Evolutionary conservation across 2,113 vertebrate genomes (phyloP), one percentile per base, ranked within the genome.

Genomic region (Pagrus major): DNA sequence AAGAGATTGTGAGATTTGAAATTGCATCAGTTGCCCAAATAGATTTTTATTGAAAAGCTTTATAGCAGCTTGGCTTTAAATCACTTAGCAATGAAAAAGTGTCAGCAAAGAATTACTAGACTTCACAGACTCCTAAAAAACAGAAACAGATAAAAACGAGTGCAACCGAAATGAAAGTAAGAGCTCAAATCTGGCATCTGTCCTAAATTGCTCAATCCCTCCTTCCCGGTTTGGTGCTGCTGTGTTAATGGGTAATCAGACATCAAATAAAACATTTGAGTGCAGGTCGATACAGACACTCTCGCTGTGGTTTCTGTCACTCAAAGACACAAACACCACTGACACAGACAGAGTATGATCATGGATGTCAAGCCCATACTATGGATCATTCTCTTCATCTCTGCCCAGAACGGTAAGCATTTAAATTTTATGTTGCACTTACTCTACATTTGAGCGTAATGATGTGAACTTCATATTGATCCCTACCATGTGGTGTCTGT

Each of bases 211-310:
- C 91, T 71, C 79, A 91, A 89, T 80, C 21, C 3, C 5, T 70
- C n/a, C 0, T 58, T 78, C 33, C 41, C n/a, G 1, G 21, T 85
- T 80, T 18, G 51, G 16, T 44, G 21, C 33, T n/a, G 61, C 71
- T 71, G 71, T 76, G 91, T 94, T 94, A 94, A 92, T 94, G 71
- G 84, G 71, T 94, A 94, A 93, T 90, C 91, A 44, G 80, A 90
- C 33, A 33, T 88, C 92, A 94, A 94, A 95, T 90, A 94, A 56
- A 90, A 70, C 68, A 75, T 52, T 58, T 49, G 20, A 8, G 58
- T 60, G 21, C 35, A 41, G 25, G 55, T 85, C n/a, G 1, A 58
- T 58, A 21, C 25, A 79, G 33, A 73, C 59, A 35, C 47, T 70
- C 16, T 59, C 3, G 35, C 25, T 69, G 71, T 18, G 2, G 10